Base-by-base conservation (phyloP, 2,888 invertebrate species). In the Carabus problematicus region DNA sequence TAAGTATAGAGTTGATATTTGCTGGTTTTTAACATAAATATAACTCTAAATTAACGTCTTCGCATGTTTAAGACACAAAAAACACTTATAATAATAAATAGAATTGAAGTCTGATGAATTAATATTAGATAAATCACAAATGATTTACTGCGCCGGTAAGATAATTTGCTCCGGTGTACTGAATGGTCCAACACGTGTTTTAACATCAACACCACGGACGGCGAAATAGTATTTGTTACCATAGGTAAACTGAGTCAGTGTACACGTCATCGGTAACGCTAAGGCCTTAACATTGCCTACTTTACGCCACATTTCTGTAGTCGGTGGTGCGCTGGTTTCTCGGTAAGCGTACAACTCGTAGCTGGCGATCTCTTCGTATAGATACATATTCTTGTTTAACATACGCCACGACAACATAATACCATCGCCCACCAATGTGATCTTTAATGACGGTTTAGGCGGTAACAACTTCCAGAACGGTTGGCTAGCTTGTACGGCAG, bases 281-380 rank as follows among this genome's bases (percentile, higher is more conserved):
- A 97, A 83, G 0, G 97, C 95, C 81, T 94, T 93, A 0, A 97
- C 95, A 80, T 97, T 95, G 1, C 97, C 97, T 64, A 97, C 95
- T 85, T 94, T 95, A 75, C 95, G 93, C 97, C 97, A 97, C 62
- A 93, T 85, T 3, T 88, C 84, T 0, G 92, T 88, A 74, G 84
- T 88, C 1, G 93, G 91, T 1, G 88, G 85, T 2, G 87, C 83
- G 6, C 85, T 82, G 0, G 91, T 89, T 81, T 96, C 96, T 80
- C 97, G 96, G 80, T 97, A 97, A 0, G 97, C 97, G 79, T 90
- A 97, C 66, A 97, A 85, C 81, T 97, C 96, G 82, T 97, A 97
- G 79, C 91, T 93, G 0, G 89, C 89, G 71, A 97, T 93, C 61
- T 89, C 87, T 74, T 92, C 92, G 74, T 88, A 88, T 18, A 84